Evolutionary conservation across 92 coral and sea anemone genomes (phyloP), one percentile per base, ranked within the genome.

Genomic region (Parazoanthus darwini): DNA sequence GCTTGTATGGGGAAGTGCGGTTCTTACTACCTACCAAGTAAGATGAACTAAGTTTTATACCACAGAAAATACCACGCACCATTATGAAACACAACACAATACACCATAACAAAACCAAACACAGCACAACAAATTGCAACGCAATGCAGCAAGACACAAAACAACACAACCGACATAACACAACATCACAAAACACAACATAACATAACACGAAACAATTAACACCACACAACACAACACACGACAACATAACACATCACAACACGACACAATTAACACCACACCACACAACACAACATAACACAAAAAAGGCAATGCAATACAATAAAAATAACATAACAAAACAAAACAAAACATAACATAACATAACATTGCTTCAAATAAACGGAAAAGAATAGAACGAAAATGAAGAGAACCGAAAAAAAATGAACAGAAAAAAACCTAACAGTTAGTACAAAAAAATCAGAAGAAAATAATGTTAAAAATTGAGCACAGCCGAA

Each of bases 1-100:
- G 86, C 82, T 76, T 89, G 92, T 70, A 54, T 89, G 65, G 92
- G 92, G 14, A 88, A 89, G 23, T 89, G 92, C 82, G 79, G 86
- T 56, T 85, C 89, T 35, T 89, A 85, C 79, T 51, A 88, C 79
- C 71, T 88, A 13, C 92, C 92, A 70, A 88, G 87, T 70, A 70
- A 68, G 71, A 77, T 85, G 2, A 58, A 26, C 50, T 25, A 59
- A 77, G 51, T 71, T 37, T 86, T 50, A 14, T n/a, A 74, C 42
- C 74, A 20, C 50, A 29, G 33, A 29, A 29, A 29, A 29, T 29
- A 29, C 33, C 33, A 29, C 33, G 33, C 33, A 29, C 33, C 33
- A 29, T 29, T 29, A 29, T 29, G 33, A 86, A 26, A 75, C 25
- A 8, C 51, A 36, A 48, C 71, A 74, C 35, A 59, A 78, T 5